A percentile compares a stretch with the other conserved stretches of the same genome.
Evolutionary conservation across 2,797 vertebrate species (phyloP).

Genomic region (Scolopax bukidnonensis): DNA sequence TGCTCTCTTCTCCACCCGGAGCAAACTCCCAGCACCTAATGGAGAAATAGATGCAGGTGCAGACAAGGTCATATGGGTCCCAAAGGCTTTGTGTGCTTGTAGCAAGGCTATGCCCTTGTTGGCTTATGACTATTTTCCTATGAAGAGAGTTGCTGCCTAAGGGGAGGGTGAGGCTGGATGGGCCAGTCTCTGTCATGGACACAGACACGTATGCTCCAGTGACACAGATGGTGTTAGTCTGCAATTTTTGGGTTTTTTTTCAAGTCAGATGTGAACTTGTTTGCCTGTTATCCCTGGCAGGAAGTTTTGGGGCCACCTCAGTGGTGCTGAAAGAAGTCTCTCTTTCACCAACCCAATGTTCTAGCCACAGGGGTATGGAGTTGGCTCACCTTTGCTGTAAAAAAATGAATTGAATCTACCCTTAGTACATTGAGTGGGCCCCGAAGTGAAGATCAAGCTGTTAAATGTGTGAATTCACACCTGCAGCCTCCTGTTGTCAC

Average conservation of each 20-base stretch:
- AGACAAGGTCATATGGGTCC: accelerated
- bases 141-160: neutral
- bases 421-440: neutral
- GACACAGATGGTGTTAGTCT: neutral
- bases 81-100: neutral
- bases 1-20: neutral
- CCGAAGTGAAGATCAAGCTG: neutral
- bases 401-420: neutral
- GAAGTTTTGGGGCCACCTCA: neutral
- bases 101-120: neutral
- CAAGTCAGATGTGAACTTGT: neutral
- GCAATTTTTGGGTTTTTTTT: neutral
- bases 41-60: neutral
- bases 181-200: neutral
- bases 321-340: neutral
- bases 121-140: neutral
- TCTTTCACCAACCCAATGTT: accelerated
- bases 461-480: neutral
- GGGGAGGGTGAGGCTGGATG: neutral
- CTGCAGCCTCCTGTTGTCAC: neutral
- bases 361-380: neutral
- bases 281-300: neutral
- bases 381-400: neutral
- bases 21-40: neutral
- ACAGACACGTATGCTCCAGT: accelerated